Base-by-base conservation (phyloP, 1,140 invertebrate species). In the Drosophila obscura region DNA sequence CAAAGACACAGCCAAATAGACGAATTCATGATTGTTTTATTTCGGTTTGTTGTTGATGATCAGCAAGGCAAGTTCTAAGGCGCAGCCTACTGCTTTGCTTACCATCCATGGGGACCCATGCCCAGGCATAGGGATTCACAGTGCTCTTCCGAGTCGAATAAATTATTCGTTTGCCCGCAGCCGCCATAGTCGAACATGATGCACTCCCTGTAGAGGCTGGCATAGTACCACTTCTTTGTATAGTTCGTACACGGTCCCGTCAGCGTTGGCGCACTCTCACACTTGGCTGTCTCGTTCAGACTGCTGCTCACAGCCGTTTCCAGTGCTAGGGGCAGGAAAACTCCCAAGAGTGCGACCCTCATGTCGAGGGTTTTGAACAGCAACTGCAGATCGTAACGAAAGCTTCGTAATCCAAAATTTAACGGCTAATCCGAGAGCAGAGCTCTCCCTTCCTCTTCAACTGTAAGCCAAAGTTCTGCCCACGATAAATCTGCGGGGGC, bases 111-210 rank as follows among this genome's bases (percentile, higher is more conserved):
- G 6, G 43, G 7, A 16, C 24, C 41, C 5, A 56, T 2, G 1
- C 13, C 56, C 16, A 58, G 11, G 55, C 22, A 58, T 31, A 28
- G 4, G 5, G 15, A 2, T 8, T 49, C 44, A 13, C 22, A 58
- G 0, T 48, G 22, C 8, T 19, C 4, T 4, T 13, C 13, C 1
- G 7, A 19, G n/a, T 44, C 15, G 22, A 61, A 61, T 5, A 52
- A 9, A n/a, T 61, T 61, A n/a, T 28, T 6, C 4, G 58, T 41
- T 7, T 1, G 9, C 5, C 26, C 2, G 6, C 48, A 61, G 9
- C 58, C 31, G 6, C 58, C 58, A 19, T 46, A 50, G 31, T 60
- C n/a, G 22, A 60, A 60, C 58, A 61, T 51, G 2, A 61, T 43
- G 58, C 58, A 61, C 31, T 61, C 48, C 9, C 26, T 28, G 9